These are phyloP conservation scores for Hesperophylax magnus DNA, from an alignment of 1,140 invertebrate genomes.

Conservation along the genomic window DNA sequence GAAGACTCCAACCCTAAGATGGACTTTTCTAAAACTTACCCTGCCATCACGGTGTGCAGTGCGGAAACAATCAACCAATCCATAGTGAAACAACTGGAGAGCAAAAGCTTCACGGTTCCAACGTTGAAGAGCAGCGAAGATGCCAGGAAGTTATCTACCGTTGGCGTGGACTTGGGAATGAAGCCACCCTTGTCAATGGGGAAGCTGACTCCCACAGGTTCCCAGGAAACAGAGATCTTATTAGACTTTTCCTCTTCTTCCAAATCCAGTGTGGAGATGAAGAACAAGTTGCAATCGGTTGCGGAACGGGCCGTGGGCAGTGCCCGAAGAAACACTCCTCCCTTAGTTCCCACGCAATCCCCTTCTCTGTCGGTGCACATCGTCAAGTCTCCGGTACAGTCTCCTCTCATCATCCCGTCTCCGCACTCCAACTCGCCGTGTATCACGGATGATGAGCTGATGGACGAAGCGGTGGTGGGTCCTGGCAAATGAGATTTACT, in stretches of 20 bases:
- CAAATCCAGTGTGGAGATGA: conserved; percentile 51
- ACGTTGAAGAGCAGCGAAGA: conserved; percentile 64
- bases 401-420: conserved; percentile 77
- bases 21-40: conserved; percentile 49
- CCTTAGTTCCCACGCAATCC: conserved; percentile 73
- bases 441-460: conserved; percentile 89
- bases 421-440: conserved; percentile 85
- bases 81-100: conserved; percentile 50
- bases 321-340: conserved; percentile 61
- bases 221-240: conserved; percentile 75
- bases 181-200: conserved; percentile 65
- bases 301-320: conserved; percentile 68
- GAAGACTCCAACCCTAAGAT: conserved; percentile 44
- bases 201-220: conserved; percentile 67
- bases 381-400: conserved; percentile 83
- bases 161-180: conserved; percentile 64
- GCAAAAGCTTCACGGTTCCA: conserved; percentile 65
- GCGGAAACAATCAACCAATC: conserved; percentile 53
- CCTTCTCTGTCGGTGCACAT: conserved; percentile 84
- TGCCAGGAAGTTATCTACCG: conserved; percentile 44
- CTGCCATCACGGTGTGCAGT: conserved; percentile 49
- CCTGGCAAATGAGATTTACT: conserved; percentile 69
- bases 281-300: conserved; percentile 59
- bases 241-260: conserved; percentile 76
- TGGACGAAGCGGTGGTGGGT: conserved; percentile 89